Conservation (phyloP, 2,888 invertebrate genomes). For the Brachynemurus nebulosus region DNA sequence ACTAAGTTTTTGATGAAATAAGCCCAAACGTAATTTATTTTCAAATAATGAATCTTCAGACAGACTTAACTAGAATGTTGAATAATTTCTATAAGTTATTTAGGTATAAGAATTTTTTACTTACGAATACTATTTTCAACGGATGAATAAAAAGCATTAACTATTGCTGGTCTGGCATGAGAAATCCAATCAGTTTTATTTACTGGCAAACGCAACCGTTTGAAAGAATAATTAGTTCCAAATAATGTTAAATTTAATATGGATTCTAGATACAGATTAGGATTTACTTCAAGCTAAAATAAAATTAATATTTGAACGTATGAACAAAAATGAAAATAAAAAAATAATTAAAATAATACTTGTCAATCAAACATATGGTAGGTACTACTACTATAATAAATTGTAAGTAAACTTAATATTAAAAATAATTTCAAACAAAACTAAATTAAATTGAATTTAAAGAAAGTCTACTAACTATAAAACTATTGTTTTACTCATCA, state of each 20-base stretch:
- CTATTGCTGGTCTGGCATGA: conserved; percentile 70
- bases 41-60: conserved; percentile 31
- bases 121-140: conserved; percentile 80
- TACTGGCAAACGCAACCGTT: conserved; percentile 59
- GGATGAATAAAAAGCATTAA: conserved; percentile 76
- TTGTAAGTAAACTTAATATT: too few species aligned
- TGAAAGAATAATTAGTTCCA: conserved; percentile 66
- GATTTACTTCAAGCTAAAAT: conserved; percentile 52
- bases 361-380: too few species aligned
- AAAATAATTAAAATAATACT: too few species aligned
- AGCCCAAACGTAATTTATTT: conserved; percentile 27
- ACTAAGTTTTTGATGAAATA: conserved; percentile 29
- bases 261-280: conserved; percentile 57
- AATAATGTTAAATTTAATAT: conserved; percentile 65
- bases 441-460: too few species aligned
- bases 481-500: too few species aligned
- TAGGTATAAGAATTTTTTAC: conserved; percentile 25
- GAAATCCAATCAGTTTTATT: conserved; percentile 79
- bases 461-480: too few species aligned
- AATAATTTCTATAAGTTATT: too few species aligned
- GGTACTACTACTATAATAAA: too few species aligned
- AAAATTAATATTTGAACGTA: not conserved
- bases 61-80: conserved; percentile 31
- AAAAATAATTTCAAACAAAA: too few species aligned
- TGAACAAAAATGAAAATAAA: too few species aligned